phyloP scores from a whole-genome alignment of 2,797 vertebrate species.

The Acrossocheilus wenchowensis region DNA sequence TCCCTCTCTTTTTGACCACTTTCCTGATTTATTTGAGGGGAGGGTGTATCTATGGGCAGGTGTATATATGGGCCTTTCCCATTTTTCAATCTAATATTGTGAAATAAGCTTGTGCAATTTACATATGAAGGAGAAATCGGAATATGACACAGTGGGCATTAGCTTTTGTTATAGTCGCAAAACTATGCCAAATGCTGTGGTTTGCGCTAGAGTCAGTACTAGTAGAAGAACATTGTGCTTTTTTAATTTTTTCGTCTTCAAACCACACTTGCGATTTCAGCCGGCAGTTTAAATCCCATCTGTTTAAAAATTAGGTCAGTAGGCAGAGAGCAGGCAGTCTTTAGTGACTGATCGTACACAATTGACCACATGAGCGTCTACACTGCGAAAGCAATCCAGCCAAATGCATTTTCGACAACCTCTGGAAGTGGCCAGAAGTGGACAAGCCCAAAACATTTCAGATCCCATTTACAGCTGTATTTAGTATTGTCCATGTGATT shows the following conservation, averaged over 20 bases:
- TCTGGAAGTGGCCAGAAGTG: neutral
- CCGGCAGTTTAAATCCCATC: neutral
- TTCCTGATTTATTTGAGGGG: no score
- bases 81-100: neutral
- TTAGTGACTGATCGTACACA: neutral
- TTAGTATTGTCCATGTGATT: neutral
- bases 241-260: neutral
- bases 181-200: neutral
- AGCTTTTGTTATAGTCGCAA: neutral
- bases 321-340: neutral
- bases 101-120: neutral
- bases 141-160: neutral
- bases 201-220: neutral
- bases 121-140: neutral
- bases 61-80: neutral
- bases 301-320: neutral
- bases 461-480: neutral
- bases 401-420: neutral
- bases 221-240: neutral
- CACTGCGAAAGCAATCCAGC: neutral
- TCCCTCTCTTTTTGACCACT: neutral
- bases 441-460: neutral
- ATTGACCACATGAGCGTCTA: neutral
- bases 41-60: neutral
- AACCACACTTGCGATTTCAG: neutral